These are phyloP conservation scores for Ramphastos sulfuratus DNA, from an alignment of 2,113 vertebrate species.

Conservation along the genomic window DNA sequence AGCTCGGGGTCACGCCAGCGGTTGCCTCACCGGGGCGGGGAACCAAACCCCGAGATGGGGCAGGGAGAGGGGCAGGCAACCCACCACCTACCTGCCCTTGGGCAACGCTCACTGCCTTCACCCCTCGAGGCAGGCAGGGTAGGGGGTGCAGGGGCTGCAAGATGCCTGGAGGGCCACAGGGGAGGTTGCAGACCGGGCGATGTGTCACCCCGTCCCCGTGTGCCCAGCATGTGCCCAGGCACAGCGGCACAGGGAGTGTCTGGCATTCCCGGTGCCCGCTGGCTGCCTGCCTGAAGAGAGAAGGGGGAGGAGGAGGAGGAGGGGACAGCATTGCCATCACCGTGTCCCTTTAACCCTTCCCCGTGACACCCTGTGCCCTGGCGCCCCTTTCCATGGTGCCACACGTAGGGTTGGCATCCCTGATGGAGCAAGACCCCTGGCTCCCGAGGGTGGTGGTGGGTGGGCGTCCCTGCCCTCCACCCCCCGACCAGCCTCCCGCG, in stretches of 20 bases:
- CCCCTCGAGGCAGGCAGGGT: neutral
- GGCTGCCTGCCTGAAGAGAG: neutral
- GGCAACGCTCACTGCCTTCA: neutral
- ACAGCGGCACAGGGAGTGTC: neutral
- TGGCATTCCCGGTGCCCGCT: constrained; percentile 37
- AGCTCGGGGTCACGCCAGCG: neutral
- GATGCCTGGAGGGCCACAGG: neutral
- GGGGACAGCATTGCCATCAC: neutral
- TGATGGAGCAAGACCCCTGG: rapidly evolving
- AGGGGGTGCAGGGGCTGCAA: too few relatives aligned
- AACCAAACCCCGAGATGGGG: neutral
- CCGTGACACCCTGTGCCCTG: rapidly evolving
- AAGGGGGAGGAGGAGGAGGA: neutral
- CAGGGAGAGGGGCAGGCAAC: neutral
- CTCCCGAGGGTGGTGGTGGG: neutral
- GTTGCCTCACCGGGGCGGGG: neutral
- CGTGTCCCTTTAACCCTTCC: neutral
- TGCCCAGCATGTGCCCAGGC: neutral
- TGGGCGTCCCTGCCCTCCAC: neutral
- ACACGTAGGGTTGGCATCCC: neutral
- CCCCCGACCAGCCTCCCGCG: neutral
- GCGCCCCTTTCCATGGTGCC: neutral
- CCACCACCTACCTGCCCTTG: rapidly evolving
- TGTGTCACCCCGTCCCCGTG: neutral
- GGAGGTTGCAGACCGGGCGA: neutral